A percentile compares a stretch with the other conserved stretches of the same genome.
These are phyloP conservation scores for Melipona quadrifasciata DNA, from an alignment of 1,140 invertebrate genomes.

Conservation along the genomic window DNA sequence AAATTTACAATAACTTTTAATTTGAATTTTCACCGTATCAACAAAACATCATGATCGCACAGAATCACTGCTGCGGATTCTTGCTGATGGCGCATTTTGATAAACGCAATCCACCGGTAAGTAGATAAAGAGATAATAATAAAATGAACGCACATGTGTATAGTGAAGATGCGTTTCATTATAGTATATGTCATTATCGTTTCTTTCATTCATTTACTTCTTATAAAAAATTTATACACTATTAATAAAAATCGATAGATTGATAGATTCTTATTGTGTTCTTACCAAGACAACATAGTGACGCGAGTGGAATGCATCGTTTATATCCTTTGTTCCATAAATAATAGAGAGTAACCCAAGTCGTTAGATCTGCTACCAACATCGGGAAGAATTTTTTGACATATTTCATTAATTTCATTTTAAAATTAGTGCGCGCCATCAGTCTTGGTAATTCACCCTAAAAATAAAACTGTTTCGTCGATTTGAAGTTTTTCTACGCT, in stretches of 20 bases:
- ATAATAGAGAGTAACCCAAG: conserved; percentile 24
- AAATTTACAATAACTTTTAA: not conserved
- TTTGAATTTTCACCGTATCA: not conserved
- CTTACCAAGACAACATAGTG: conserved; percentile 56
- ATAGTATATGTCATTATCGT: not conserved
- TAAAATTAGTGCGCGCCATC: not conserved
- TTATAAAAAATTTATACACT: not conserved
- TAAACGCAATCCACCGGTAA: not conserved
- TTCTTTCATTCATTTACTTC: not conserved
- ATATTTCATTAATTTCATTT: conserved; percentile 14
- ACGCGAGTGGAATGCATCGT: not conserved
- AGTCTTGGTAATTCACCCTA: not conserved
- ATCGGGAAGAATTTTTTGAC: conserved; percentile 13
- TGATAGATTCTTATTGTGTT: no score
- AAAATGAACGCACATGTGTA: not conserved
- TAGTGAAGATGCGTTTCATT: not conserved
- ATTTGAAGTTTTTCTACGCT: not conserved
- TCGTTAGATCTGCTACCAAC: not conserved
- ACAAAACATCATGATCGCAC: not conserved
- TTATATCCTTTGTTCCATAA: conserved; percentile 35
- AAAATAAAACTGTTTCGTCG: not conserved
- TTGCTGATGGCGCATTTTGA: not conserved
- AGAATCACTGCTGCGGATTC: not conserved
- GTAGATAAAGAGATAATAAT: not conserved
- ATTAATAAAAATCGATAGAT: not conserved